Evolutionary conservation across 2,113 vertebrate genomes (phyloP), one percentile per base, ranked within the genome.

Genomic region (Tupaia tana): DNA sequence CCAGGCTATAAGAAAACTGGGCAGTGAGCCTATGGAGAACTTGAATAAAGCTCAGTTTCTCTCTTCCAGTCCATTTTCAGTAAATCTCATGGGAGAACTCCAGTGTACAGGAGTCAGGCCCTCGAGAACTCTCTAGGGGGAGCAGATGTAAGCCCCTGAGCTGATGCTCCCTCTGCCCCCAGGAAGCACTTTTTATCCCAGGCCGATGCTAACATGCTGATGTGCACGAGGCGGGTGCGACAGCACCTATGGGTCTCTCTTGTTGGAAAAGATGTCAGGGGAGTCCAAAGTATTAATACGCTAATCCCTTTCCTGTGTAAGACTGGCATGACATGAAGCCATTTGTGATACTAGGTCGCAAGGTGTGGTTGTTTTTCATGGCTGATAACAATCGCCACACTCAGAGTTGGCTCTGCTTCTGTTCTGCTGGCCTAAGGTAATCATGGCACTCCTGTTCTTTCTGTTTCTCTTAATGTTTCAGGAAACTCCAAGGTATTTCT

Each of bases 241-340:
- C 78, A 91, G 93, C 78, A 54, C 29, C 69, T 22, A 0, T 4
- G 74, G 34, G 52, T 9, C 56, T 85, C 61, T 43, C 5, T 66
- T 1, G 1, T 78, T 43, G 19, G 85, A 67, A 90, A 64, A 83
- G 63, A 79, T 89, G 71, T 86, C 14, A 14, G 19, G 31, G 9
- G 90, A 90, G 90, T 91, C 84, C n/a, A 82, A 95, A 97, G 93
- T 69, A 52, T 59, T 89, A 82, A 90, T 59, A 63, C 1, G 10
- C 29, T 43, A 67, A 66, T 69, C 20, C 58, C 56, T 89, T 74
- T 82, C 74, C 25, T 11, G 16, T 54, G n/a, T 70, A 10, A 56
- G 59, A 92, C 80, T n/a, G 31, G n/a, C 2, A 69, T 66, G 34
- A 73, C 43, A 71, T 58, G 78, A 86, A 86, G 16, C 34, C 34